Conservation (phyloP, 2,888 invertebrate genomes). For the Chaitophorus viminalis region DNA sequence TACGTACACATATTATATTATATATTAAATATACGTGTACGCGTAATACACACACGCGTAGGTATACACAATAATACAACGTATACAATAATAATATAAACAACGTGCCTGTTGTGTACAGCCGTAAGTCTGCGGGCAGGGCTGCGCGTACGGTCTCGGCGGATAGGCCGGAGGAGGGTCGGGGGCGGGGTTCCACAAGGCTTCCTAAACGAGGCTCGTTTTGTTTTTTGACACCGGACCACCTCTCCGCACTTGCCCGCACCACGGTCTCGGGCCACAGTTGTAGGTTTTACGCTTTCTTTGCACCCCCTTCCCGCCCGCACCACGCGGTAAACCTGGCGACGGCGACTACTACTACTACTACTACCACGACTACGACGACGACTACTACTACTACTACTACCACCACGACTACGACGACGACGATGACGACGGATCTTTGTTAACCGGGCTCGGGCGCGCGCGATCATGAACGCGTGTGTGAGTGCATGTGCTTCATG, state of each 20-base stretch:
- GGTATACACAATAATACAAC: too few species aligned
- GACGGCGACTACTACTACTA: conserved; percentile 39
- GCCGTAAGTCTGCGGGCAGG: conserved; percentile 45
- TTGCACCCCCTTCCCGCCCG: conserved; percentile 50
- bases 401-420: conserved; percentile 39
- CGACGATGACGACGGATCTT: conserved; percentile 58
- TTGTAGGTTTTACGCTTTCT: conserved; percentile 62
- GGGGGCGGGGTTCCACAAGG: conserved; percentile 56
- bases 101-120: conserved; percentile 20
- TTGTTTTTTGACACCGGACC: conserved; percentile 61
- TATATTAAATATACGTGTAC: neutral
- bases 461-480: neutral
- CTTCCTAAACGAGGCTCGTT: conserved; percentile 62
- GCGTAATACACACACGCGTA: neutral
- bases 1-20: neutral
- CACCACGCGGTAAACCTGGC: conserved; percentile 31
- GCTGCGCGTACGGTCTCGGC: conserved; percentile 32
- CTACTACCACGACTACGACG: conserved; percentile 38
- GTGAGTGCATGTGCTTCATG: neutral
- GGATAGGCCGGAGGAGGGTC: too few species aligned
- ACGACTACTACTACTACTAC: conserved; percentile 43
- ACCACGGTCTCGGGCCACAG: neutral
- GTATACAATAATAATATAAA: conserved; percentile 6
- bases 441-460: conserved; percentile 18
- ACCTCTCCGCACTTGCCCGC: conserved; percentile 7